A percentile compares a stretch with the other conserved stretches of the same genome.
Evolutionary conservation across 2,113 vertebrate genomes (phyloP).

Genomic region (Salminus brasiliensis): DNA sequence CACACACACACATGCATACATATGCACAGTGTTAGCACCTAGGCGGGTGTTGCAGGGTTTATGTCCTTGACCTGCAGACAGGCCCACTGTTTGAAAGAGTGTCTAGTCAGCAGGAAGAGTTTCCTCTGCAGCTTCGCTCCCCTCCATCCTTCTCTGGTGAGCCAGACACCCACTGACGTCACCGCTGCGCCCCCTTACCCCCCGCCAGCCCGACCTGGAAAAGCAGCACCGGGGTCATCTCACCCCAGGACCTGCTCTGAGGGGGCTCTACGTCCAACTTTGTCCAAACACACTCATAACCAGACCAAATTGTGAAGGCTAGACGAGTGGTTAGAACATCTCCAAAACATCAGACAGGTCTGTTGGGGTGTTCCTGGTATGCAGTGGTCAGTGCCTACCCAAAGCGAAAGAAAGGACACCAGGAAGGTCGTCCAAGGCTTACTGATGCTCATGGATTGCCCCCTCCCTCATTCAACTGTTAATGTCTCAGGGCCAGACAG

Average conservation of each 20-base stretch:
- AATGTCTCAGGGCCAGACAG: no score
- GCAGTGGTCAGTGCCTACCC: no score
- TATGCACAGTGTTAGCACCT: background rate
- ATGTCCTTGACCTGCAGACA: background rate
- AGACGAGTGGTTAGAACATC: no score
- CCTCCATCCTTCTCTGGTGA: background rate
- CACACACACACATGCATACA: conserved; percentile 19
- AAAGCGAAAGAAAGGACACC: no score
- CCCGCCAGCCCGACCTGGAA: background rate
- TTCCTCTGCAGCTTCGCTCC: background rate
- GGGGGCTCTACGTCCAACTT: background rate
- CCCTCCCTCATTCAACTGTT: no score
- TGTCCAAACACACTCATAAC: background rate
- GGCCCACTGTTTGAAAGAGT: background rate
- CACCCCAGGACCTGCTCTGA: background rate
- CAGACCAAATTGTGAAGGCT: no score
- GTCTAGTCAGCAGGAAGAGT: conserved; percentile 9
- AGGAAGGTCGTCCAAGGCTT: no score
- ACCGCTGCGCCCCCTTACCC: background rate
- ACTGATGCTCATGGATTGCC: no score
- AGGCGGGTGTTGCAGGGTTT: background rate
- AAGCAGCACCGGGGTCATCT: background rate
- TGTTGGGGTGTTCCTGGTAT: no score
- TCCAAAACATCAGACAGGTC: no score
- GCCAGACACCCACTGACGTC: conserved; percentile 12